Base-by-base conservation (phyloP, 2,888 invertebrate genomes). In the Drosophila pseudotakahashii region DNA sequence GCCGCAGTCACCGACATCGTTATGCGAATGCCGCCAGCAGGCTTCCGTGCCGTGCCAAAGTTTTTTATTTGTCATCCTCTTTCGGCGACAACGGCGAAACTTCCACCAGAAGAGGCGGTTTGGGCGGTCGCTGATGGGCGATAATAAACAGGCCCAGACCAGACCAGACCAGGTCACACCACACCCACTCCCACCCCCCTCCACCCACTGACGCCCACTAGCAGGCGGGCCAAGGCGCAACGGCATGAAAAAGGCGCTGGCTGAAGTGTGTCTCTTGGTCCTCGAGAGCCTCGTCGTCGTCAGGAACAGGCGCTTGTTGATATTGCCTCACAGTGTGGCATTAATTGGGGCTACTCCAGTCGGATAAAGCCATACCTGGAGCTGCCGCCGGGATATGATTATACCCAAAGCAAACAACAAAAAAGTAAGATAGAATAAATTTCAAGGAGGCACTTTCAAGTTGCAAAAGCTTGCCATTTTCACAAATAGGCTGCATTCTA, bases 21-120 rank as follows among this genome's bases (percentile, higher is more conserved):
- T 86, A 88, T 79, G 88, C 79, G 77, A 86, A 79, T 79, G 88
- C 86, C 89, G 86, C 81, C 78, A 81, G 86, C 86, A 78, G 81
- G 88, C 82, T 86, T 84, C 83, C 82, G 81, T 76, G 75, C 73
- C 77, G 75, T 71, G 79, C 80, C 77, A 81, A 70, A 73, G 71
- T 77, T 75, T 79, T 82, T 85, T 82, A 85, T 82, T 82, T 83
- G 80, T 82, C 73, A 75, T 78, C 70, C 67, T 44, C 62, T 61
- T 41, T 82, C 55, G 57, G 62, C 55, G 70, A 57, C 70, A 74
- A 70, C 67, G 61, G 53, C 50, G 59, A 67, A 58, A 44, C 50
- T 74, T 61, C 61, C 19, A 45, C 37, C 39, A 13, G 14, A 42
- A 9, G 47, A 11, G 47, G 26, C 44, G 23, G 48, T 47, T 16